These are phyloP conservation scores for Goniozus legneri DNA, from an alignment of 1,140 invertebrate species.

Conservation along the genomic window DNA sequence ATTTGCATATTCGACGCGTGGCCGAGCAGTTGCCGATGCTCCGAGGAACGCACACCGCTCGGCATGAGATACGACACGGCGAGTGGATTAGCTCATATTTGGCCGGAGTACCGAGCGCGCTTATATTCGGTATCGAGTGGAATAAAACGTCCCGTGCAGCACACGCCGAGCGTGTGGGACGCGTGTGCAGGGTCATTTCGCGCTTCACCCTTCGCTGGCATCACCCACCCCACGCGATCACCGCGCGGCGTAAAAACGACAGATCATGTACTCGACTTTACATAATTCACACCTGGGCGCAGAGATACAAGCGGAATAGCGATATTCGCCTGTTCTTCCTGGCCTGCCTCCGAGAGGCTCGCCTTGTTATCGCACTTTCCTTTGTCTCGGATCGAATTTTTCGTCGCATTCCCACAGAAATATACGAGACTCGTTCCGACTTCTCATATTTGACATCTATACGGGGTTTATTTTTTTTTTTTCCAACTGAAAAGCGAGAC, in stretches of 20 bases:
- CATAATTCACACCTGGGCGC: slow-evolving; percentile 24
- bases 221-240: slow-evolving; percentile 1
- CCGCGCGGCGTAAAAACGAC: slow-evolving; percentile 12
- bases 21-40: neutral
- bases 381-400: no score
- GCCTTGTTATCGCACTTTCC: no score
- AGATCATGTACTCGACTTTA: slow-evolving; percentile 13
- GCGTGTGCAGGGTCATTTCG: no score
- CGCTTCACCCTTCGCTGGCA: no score
- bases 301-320: slow-evolving; percentile 18
- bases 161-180: slow-evolving; percentile 19
- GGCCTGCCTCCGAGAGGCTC: no score
- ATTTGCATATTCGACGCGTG: slow-evolving; percentile 17
- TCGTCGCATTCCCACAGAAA: no score
- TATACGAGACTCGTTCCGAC: no score
- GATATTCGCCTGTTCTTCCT: neutral
- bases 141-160: slow-evolving; percentile 4
- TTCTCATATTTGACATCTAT: no score
- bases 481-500: no score
- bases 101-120: slow-evolving; percentile 7
- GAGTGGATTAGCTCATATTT: slow-evolving; percentile 24
- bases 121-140: neutral
- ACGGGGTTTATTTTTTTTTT: no score
- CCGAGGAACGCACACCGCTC: slow-evolving; percentile 7
- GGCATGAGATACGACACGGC: slow-evolving; percentile 5